Evolutionary conservation across 1,140 invertebrate species (phyloP).

Genomic region (Drosophila bocki): DNA sequence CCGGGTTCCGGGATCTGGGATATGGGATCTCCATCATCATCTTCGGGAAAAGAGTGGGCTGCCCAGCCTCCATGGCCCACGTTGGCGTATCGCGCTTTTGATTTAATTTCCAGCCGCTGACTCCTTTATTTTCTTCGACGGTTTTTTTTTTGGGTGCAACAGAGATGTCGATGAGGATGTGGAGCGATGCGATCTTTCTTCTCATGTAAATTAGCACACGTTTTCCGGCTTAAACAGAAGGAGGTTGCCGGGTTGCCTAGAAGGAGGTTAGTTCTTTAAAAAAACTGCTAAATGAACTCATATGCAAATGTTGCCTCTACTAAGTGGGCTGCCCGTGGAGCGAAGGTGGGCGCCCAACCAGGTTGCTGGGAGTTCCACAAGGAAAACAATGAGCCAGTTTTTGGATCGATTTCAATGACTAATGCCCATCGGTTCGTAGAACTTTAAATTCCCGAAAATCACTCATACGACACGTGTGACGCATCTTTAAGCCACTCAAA

Average conservation of each 20-base stretch:
- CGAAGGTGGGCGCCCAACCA: constrained; percentile 34
- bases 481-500: constrained; percentile 64
- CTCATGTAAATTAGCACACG: constrained; percentile 83
- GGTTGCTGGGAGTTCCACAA: background rate
- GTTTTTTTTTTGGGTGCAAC: constrained; percentile 49
- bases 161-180: constrained; percentile 73
- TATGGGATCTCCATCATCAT: constrained; percentile 49
- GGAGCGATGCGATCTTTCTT: constrained; percentile 68
- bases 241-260: constrained; percentile 29
- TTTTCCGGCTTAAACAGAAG: constrained; percentile 70
- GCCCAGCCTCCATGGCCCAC: constrained; percentile 43
- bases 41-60: constrained; percentile 64
- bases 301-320: constrained; percentile 71
- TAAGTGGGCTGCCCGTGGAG: constrained; percentile 70
- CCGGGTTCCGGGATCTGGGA: constrained; percentile 27
- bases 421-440: constrained; percentile 33
- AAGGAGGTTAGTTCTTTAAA: constrained; percentile 72
- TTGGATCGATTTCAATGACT: constrained; percentile 15
- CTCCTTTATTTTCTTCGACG: constrained; percentile 28
- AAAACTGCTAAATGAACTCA: constrained; percentile 76
- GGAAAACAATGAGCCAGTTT: background rate
- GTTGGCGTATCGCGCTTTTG: constrained; percentile 80
- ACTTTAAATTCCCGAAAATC: constrained; percentile 50
- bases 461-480: constrained; percentile 62
- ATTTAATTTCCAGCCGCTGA: constrained; percentile 73